Percentiles rank a stretch among this genome's conserved stretches.
Conservation (phyloP, 2,113 vertebrate species). For the Neolamprologus caudopunctatus region DNA sequence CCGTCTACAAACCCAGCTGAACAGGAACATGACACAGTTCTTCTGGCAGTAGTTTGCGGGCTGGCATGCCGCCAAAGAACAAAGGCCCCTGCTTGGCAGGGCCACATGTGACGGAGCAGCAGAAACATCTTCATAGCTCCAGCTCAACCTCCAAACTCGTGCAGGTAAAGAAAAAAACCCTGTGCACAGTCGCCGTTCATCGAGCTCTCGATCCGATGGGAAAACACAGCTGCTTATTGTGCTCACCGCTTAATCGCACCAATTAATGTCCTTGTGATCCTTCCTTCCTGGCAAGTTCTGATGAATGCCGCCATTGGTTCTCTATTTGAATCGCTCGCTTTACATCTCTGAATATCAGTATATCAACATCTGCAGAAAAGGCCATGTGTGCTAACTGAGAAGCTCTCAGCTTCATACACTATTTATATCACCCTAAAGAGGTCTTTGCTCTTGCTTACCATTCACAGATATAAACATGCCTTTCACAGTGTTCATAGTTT, state of each 20-base stretch:
- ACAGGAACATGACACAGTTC: slow-evolving; percentile 36
- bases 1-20: slow-evolving; percentile 38
- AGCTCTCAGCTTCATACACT: slow-evolving; percentile 1
- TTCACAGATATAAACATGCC: slow-evolving; percentile 19
- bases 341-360: slow-evolving; percentile 3
- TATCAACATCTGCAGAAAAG: slow-evolving; percentile 41
- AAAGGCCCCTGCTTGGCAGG: slow-evolving; percentile 32
- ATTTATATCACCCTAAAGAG: slow-evolving; percentile 3
- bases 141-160: not conserved
- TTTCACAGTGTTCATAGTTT: not conserved
- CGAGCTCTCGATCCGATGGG: not conserved
- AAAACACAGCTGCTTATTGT: slow-evolving; percentile 44
- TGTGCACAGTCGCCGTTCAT: not conserved
- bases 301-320: slow-evolving; percentile 9
- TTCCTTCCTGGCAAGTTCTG: slow-evolving; percentile 42
- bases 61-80: slow-evolving; percentile 39
- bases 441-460: not conserved
- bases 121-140: slow-evolving; percentile 35
- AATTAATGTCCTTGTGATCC: slow-evolving; percentile 43
- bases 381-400: slow-evolving; percentile 17
- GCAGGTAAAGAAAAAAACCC: slow-evolving; percentile 27
- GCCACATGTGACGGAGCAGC: slow-evolving; percentile 24
- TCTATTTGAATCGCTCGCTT: not conserved
- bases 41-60: slow-evolving; percentile 36
- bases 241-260: not conserved